These are phyloP conservation scores for Seladonia tumulorum DNA, from an alignment of 2,888 invertebrate species.

Conservation along the genomic window DNA sequence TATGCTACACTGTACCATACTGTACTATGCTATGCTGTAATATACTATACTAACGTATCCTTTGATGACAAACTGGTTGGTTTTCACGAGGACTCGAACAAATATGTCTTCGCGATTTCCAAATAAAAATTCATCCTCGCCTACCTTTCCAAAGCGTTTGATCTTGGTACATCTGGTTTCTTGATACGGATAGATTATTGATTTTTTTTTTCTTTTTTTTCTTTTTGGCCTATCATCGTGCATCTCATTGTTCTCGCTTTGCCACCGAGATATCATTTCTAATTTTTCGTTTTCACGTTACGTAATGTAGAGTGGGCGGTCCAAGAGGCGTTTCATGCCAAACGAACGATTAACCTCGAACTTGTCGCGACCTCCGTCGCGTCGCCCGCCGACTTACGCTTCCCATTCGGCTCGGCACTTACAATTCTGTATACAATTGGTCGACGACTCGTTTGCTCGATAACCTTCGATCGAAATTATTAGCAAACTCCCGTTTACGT, in stretches of 20 bases:
- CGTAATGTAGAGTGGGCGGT: conserved; percentile 56
- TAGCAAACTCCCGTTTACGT: background rate
- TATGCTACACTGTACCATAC: background rate
- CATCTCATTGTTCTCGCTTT: background rate
- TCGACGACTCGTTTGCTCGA: conserved; percentile 31
- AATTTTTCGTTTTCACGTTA: conserved; percentile 47
- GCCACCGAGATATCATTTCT: conserved; percentile 10
- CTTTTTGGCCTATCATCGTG: background rate
- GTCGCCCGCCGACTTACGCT: conserved; percentile 45
- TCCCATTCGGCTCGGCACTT: conserved; percentile 41
- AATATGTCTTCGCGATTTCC: too few relatives aligned
- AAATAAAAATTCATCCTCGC: background rate
- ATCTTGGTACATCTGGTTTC: background rate
- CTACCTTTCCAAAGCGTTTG: background rate
- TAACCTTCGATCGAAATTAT: conserved; percentile 10
- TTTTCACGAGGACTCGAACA: too few relatives aligned
- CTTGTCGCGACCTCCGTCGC: conserved; percentile 67
- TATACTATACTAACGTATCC: background rate
- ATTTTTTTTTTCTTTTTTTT: too few relatives aligned
- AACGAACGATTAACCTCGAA: conserved; percentile 74
- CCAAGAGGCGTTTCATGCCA: conserved; percentile 65
- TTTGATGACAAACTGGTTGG: background rate
- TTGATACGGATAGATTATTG: background rate
- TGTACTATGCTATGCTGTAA: background rate
- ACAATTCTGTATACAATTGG: conserved; percentile 37